These are phyloP conservation scores for Tetranychus truncatus DNA, from an alignment of 2,888 invertebrate genomes.

Conservation along the genomic window DNA sequence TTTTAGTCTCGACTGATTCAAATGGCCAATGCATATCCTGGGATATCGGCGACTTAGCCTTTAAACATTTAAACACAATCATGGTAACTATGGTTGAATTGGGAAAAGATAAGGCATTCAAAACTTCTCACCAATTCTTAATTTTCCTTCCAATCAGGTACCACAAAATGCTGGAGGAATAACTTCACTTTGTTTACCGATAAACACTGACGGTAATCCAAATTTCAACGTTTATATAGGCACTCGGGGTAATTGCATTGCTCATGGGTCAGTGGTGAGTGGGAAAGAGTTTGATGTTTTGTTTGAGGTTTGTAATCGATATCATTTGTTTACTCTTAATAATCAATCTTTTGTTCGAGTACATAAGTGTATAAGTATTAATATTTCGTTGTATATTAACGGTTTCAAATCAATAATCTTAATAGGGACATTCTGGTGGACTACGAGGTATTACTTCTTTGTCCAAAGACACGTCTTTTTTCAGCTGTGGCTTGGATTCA, in stretches of 20 bases:
- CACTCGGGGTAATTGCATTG: constrained; percentile 15
- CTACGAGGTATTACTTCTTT: constrained; percentile 15
- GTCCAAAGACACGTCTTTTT: constrained; percentile 12
- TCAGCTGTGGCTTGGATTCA: constrained; percentile 17
- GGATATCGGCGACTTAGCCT: not conserved
- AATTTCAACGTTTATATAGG: constrained; percentile 18
- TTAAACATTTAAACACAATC: not conserved
- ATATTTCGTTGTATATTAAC: too few relatives aligned
- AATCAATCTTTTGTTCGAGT: too few relatives aligned
- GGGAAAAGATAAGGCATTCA: not conserved
- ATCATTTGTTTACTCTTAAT: not conserved
- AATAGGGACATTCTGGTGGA: constrained; percentile 19
- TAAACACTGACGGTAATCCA: not conserved
- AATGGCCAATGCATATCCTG: not conserved
- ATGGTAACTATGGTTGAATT: not conserved
- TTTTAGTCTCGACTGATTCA: not conserved
- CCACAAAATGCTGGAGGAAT: not conserved
- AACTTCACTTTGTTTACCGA: not conserved
- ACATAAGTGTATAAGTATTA: too few relatives aligned
- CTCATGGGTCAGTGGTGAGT: constrained; percentile 13
- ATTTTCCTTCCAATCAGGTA: not conserved
- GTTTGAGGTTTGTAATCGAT: not conserved
- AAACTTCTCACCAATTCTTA: not conserved
- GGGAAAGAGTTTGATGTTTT: not conserved
- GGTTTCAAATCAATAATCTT: not conserved